These are phyloP conservation scores for Pocillopora meandrina DNA, from an alignment of 92 coral and sea anemone genomes.

Conservation along the genomic window DNA sequence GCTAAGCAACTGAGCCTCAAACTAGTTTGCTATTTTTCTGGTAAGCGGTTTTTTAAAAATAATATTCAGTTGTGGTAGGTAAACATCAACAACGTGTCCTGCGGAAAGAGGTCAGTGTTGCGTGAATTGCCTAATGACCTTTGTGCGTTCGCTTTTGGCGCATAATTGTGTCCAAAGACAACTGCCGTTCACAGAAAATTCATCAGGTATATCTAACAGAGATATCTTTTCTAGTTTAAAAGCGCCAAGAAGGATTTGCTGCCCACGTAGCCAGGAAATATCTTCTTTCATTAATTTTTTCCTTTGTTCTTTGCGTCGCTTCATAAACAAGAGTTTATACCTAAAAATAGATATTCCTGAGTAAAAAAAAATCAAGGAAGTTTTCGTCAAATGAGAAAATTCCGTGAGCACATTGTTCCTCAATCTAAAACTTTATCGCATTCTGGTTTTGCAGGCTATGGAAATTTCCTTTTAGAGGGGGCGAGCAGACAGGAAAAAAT, in stretches of 20 bases:
- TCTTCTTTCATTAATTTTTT: not conserved
- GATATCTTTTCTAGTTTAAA: not conserved
- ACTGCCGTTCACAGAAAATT: constrained; percentile 21
- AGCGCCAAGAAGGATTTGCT: not conserved
- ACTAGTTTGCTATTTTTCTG: not conserved
- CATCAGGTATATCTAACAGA: not conserved
- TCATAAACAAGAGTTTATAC: not conserved
- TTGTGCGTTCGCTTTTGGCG: constrained; percentile 10
- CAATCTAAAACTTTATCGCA: too few species aligned
- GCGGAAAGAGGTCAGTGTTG: not conserved
- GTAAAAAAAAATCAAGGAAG: not conserved
- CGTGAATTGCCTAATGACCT: not conserved
- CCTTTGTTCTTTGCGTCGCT: not conserved
- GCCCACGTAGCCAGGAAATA: constrained; percentile 12
- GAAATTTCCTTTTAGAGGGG: too few species aligned
- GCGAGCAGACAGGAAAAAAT: too few species aligned
- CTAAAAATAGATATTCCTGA: not conserved
- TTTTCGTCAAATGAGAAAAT: not conserved
- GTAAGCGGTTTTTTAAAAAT: constrained; percentile 2
- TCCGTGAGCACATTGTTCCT: too few species aligned
- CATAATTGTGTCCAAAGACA: constrained; percentile 9
- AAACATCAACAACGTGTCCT: constrained; percentile 6
- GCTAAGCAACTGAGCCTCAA: not conserved
- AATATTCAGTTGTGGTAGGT: not conserved
- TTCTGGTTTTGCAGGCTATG: too few species aligned